phyloP scores from a whole-genome alignment of 2,113 vertebrate genomes.

The Microtus richardsoni region DNA sequence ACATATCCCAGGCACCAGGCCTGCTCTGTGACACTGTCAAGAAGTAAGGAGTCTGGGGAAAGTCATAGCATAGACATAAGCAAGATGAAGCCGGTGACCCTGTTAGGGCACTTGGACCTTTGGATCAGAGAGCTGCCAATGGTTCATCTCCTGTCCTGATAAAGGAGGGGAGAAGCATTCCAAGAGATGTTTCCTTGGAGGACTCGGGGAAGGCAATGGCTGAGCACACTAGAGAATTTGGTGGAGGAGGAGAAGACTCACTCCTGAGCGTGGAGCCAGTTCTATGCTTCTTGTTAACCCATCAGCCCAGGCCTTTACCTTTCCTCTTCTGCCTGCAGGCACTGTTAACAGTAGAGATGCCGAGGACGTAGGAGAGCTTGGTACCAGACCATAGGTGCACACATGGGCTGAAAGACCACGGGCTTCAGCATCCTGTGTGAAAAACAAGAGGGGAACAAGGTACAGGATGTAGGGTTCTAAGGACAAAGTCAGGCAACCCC shows the following conservation, averaged over 20 bases:
- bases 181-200: conserved; percentile 48
- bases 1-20: conserved; percentile 72
- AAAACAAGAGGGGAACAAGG: neutral
- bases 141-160: conserved; percentile 38
- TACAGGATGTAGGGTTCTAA: neutral
- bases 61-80: conserved; percentile 84
- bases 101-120: conserved; percentile 20
- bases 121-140: conserved; percentile 64
- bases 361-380: neutral
- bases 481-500: neutral
- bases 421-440: neutral
- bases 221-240: conserved; percentile 9
- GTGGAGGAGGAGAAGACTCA: neutral
- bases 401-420: neutral
- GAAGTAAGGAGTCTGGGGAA: conserved; percentile 69
- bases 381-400: neutral
- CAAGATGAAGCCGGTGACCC: conserved; percentile 80
- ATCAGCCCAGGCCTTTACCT: neutral
- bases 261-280: neutral
- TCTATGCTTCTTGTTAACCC: neutral
- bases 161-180: conserved; percentile 51
- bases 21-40: conserved; percentile 83
- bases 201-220: neutral
- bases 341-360: neutral
- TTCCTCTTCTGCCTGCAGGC: neutral